Evolutionary conservation across 2,888 invertebrate genomes (phyloP), one percentile per base, ranked within the genome.

Genomic region (Luperina testacea): DNA sequence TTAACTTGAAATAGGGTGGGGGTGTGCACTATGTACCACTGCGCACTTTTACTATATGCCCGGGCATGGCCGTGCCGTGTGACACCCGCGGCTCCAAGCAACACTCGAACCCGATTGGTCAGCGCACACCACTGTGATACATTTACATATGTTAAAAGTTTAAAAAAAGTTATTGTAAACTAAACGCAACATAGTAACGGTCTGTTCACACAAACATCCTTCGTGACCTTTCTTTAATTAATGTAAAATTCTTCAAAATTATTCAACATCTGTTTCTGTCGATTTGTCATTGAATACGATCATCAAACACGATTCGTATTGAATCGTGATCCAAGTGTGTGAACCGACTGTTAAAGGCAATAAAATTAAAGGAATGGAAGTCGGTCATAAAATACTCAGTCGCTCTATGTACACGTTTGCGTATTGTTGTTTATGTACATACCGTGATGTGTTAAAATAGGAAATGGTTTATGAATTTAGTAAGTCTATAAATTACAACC

Each of bases 311-410:
- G 20, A 42, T 51, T 42, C 17, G 24, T 51, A 24, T 27, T 27
- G 32, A 57, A 64, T 32, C 11, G 53, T 24, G 15, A 53, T 53
- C 53, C 27, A 32, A 4, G 9, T 61, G n/a, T 61, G 81, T 57
- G 24, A 65, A 73, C 27, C 17, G 59, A 24, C 38, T 81, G 45
- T 45, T 59, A 42, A 7, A 77, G 27, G 61, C n/a, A 42, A 72
- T 24, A 51, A 75, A 45, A 75, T 45, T 59, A 75, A 70, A 75
- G 24, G 4, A 71, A 72, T 42, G 17, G 24, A 70, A 68, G 69
- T 69, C 48, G 32, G 77, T 59, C 65, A 61, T n/a, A 75, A 75
- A 80, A 87, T 87, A 88, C 84, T 84, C 78, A 82, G 72, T 59
- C 67, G 75, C 75, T 82, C 77, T 79, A 81, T 74, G 32, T 69